A percentile compares a stretch with the other conserved stretches of the same genome.
Conservation (phyloP, 2,797 vertebrate species). For the Melopsittacus undulatus region DNA sequence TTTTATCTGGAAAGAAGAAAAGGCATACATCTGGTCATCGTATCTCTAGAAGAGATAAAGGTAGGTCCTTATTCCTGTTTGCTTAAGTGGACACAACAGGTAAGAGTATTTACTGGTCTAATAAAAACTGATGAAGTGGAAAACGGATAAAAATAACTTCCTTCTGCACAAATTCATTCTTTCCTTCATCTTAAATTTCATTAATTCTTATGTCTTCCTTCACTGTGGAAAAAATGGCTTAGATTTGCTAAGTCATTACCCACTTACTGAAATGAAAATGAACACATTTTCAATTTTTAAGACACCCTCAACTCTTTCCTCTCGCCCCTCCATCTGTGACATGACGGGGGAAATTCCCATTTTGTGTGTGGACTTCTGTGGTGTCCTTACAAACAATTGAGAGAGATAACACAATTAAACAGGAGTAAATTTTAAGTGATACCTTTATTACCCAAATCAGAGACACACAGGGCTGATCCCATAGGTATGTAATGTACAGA, state of each 20-base stretch:
- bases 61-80: not conserved
- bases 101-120: not conserved
- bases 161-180: not conserved
- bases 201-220: not conserved
- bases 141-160: not conserved
- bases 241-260: not conserved
- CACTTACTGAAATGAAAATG: not conserved
- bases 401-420: not conserved
- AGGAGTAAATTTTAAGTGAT: not conserved
- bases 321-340: not conserved
- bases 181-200: not conserved
- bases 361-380: not conserved
- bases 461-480: not conserved
- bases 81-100: not conserved
- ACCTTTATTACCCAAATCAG: not conserved
- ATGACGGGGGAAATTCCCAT: rapidly evolving
- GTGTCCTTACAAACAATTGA: not conserved
- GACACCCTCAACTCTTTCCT: not conserved
- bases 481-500: rapidly evolving
- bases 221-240: not conserved
- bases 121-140: not conserved
- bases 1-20: not conserved
- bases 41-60: not conserved
- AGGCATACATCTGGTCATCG: not conserved
- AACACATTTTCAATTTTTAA: not conserved